Evolutionary conservation across 2,888 invertebrate genomes (phyloP).

Genomic region (Lasioglossum zephyrum): DNA sequence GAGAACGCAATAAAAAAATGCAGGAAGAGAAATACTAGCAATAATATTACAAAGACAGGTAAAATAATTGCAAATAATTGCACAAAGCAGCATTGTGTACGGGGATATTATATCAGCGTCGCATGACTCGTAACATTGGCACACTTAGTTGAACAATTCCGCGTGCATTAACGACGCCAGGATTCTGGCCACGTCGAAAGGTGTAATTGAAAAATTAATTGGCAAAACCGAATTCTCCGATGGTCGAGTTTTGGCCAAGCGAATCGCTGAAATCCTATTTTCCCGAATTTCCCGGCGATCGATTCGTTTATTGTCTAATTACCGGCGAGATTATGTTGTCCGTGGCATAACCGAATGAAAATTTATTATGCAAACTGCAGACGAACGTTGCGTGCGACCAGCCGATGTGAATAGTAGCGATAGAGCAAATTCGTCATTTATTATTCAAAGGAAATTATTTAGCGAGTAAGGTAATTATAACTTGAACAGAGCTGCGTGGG

Average conservation of each 20-base stretch:
- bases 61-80: neutral
- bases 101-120: neutral
- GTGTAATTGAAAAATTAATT: conserved; percentile 9
- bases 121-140: neutral
- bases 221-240: conserved; percentile 1
- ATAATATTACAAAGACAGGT: no score
- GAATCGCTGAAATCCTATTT: neutral
- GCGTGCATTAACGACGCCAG: neutral
- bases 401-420: neutral
- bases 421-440: neutral
- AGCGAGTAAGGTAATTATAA: neutral
- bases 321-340: neutral
- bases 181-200: neutral
- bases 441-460: conserved; percentile 5
- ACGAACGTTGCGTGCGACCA: neutral
- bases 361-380: conserved; percentile 3
- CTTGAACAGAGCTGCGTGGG: neutral
- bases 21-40: no score
- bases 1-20: no score
- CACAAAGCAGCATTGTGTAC: neutral
- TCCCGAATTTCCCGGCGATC: neutral
- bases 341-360: neutral
- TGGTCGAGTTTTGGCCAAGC: neutral
- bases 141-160: neutral
- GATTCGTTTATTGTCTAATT: conserved; percentile 33